Evolutionary conservation across 2,797 vertebrate genomes (phyloP), one percentile per base, ranked within the genome.

Genomic region (Choloepus didactylus): DNA sequence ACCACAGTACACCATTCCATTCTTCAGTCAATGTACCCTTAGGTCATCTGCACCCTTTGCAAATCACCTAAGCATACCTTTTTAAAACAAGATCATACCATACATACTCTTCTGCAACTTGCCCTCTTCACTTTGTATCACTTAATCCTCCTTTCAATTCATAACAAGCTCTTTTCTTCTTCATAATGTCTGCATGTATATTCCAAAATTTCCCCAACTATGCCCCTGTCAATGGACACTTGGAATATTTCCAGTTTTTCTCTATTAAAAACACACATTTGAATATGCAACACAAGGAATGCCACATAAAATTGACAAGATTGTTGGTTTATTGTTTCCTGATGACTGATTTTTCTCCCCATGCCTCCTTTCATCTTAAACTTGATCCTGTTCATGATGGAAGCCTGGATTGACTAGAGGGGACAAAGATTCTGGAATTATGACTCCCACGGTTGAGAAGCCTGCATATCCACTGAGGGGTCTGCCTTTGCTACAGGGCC

Each of bases 51-150:
- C 35, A 35, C 35, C 35, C 35, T 35, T 35, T 35, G 35, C 35
- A 35, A 35, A 35, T 35, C 35, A 35, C 35, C 35, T 64, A 27
- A n/a, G 11, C 12, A 49, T 72, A 35, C 46, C 5, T 41, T 94
- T 67, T 67, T 44, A 91, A 83, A 90, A 54, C 11, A 95, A 21
- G 7, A 59, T 76, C 10, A 46, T 62, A 79, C 29, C 31, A 77
- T n/a, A 76, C 8, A 59, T 38, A 41, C 5, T 54, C 82, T 67
- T 85, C 94, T 67, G 51, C 18, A 97, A 49, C 16, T 89, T 69
- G 14, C 11, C 92, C 91, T 94, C 75, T 84, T 90, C 9, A 89
- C 38, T 64, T 89, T 77, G 9, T 62, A 69, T 18, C 80, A 83
- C 25, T 62, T 77, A 5, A 38, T 82, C 38, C 67, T 64, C 31